phyloP scores from a whole-genome alignment of 2,888 invertebrate genomes.

The Neoascia interrupta region DNA sequence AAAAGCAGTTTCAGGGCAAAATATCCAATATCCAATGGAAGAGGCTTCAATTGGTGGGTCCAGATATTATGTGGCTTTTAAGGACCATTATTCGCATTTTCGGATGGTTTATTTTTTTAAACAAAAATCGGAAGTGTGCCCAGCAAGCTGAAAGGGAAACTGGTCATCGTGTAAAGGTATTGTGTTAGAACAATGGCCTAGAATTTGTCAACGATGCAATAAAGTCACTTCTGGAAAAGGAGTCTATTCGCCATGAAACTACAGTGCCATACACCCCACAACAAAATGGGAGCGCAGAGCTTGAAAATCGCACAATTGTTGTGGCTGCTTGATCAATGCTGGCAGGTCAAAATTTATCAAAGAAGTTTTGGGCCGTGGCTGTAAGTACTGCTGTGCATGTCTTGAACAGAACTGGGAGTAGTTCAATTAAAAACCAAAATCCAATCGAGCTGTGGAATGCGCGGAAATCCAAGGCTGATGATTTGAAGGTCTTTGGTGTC shows the following conservation, averaged over 20 bases:
- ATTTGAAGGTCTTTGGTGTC: conserved; percentile 10
- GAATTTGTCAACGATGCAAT: conserved; percentile 72
- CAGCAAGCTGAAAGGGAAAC: conserved; percentile 67
- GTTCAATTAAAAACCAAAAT: neutral
- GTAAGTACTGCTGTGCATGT: conserved; percentile 11
- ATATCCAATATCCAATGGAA: conserved; percentile 62
- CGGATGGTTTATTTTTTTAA: neutral
- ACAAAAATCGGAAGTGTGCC: too few species aligned
- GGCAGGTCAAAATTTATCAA: neutral
- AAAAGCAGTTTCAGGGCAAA: conserved; percentile 44
- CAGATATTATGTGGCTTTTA: conserved; percentile 64
- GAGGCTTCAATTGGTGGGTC: conserved; percentile 62
- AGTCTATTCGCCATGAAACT: conserved; percentile 70
- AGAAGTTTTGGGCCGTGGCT: conserved; percentile 8
- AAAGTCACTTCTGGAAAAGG: conserved; percentile 60
- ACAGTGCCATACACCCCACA: conserved; percentile 72
- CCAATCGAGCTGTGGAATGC: conserved; percentile 17
- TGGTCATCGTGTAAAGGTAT: conserved; percentile 59
- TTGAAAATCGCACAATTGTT: conserved; percentile 4
- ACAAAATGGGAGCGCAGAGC: conserved; percentile 20
- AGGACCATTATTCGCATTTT: conserved; percentile 61
- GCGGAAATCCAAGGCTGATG: neutral
- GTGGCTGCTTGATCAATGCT: conserved; percentile 18
- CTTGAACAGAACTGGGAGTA: conserved; percentile 14
- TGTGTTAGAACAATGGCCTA: conserved; percentile 72